Base-by-base conservation (phyloP, 2,797 vertebrate genomes). In the Alca torda region DNA sequence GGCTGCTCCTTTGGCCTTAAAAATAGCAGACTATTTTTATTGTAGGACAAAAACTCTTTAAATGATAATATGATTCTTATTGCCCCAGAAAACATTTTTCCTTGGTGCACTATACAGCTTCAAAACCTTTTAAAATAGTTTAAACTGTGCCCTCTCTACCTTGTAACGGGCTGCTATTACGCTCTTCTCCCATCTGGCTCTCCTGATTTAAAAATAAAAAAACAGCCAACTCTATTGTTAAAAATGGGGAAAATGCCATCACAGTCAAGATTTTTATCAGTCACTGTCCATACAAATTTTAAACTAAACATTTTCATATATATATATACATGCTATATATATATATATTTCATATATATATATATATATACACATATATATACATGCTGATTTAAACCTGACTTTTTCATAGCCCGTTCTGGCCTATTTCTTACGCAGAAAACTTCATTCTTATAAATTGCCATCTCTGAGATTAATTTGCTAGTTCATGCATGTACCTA, bases 1-100 rank as follows among this genome's bases (percentile, higher is more conserved):
- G 92, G 35, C 81, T 77, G 89, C 76, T 87, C 64, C 84, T 82
- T 10, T 63, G 87, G n/a, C 69, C 83, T 93, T 65, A 86, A 86
- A 94, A 94, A 75, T 45, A 95, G 87, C 85, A 65, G 65, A 25
- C 57, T 87, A 70, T 69, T 89, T 93, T 81, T 85, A 81, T 0
- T 90, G 69, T 61, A 68, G 65, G 73, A 91, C 63, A 70, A 89
- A 85, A 93, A 11, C 79, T 64, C 87, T 83, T 57, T 39, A 43
- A 72, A 61, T 46, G 61, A 89, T 30, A 77, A 56, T 33, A 75
- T 35, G 68, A 72, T 60, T 78, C 84, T 76, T 82, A 30, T 0
- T 89, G 87, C 50, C 82, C 82, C 16, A 54, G 57, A 90, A 92
- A 95, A 78, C 53, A 72, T 41, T 59, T 51, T 74, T 70, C 72